Evolutionary conservation across 2,888 invertebrate genomes (phyloP).

Genomic region (Norana najaformis): DNA sequence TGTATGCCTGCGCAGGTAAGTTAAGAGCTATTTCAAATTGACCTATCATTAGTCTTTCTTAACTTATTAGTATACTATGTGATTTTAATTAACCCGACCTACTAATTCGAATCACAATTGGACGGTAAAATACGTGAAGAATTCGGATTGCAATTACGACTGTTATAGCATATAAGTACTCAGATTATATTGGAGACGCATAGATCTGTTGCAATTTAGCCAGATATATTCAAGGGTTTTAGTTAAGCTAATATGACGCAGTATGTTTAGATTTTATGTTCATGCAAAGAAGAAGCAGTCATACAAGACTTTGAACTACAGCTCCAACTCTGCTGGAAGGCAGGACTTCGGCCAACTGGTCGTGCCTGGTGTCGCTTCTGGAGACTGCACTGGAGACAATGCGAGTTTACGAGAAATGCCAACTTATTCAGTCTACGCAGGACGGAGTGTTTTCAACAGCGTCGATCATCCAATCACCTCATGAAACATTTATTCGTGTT

Average conservation of each 20-base stretch:
- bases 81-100: neutral
- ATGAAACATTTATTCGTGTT: neutral
- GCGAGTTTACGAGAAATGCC: neutral
- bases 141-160: neutral
- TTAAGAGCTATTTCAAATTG: neutral
- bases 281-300: neutral
- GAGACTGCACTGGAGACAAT: neutral
- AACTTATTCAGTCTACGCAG: neutral
- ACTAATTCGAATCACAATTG: no score
- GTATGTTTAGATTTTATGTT: neutral
- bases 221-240: neutral
- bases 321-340: neutral
- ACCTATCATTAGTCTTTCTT: neutral
- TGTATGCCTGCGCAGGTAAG: constrained; percentile 23
- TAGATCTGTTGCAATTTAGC: no score
- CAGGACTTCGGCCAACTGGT: neutral
- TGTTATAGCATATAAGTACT: neutral
- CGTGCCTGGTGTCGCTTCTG: neutral
- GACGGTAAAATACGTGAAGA: neutral
- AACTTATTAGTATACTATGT: neutral
- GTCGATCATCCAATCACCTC: neutral
- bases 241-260: neutral
- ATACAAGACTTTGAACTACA: neutral
- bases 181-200: no score
- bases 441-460: neutral